These are phyloP conservation scores for Penelope pileata DNA, from an alignment of 2,113 vertebrate genomes.

Conservation along the genomic window DNA sequence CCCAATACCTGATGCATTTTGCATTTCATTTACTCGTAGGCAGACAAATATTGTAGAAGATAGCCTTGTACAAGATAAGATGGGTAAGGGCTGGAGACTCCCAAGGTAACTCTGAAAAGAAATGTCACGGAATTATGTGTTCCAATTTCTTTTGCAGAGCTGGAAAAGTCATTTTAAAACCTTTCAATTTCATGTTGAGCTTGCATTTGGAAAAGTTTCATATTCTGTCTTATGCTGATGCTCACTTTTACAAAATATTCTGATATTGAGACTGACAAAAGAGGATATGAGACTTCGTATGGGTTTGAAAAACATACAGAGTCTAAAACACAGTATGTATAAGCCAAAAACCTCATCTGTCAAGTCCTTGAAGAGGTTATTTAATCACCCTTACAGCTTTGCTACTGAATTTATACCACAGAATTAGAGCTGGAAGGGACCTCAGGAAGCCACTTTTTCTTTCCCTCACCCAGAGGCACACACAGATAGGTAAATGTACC, in stretches of 20 bases:
- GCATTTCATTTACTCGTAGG: background rate
- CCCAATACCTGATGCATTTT: background rate
- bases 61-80: background rate
- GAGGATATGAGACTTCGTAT: background rate
- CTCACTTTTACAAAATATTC: background rate
- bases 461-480: background rate
- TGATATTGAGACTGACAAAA: background rate
- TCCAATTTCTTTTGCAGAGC: background rate
- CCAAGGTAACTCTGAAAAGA: conserved; percentile 29
- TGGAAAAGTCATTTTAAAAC: background rate
- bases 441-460: background rate
- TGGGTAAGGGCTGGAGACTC: background rate
- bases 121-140: background rate
- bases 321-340: background rate
- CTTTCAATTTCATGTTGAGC: background rate
- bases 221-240: background rate
- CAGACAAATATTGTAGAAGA: background rate
- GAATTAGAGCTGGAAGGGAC: background rate
- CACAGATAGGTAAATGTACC: background rate
- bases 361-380: background rate
- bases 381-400: background rate
- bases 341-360: background rate
- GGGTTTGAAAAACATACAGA: background rate
- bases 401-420: background rate
- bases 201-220: background rate